Evolutionary conservation across 2,113 vertebrate species (phyloP).

Genomic region (Eretmochelys imbricata): DNA sequence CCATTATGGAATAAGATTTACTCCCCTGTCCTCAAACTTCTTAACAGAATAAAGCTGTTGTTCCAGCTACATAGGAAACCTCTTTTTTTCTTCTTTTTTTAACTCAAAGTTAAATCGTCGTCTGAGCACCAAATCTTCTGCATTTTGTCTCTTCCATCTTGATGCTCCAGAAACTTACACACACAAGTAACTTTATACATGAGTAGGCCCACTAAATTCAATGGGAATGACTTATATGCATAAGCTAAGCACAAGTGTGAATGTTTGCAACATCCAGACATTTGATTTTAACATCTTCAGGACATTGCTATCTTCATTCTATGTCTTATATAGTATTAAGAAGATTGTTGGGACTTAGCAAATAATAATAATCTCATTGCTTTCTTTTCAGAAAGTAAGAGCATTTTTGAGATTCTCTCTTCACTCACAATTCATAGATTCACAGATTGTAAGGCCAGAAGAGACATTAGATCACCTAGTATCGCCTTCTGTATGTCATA

Average conservation of each 20-base stretch:
- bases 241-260: neutral
- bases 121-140: neutral
- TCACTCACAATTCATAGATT: neutral
- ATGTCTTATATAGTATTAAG: neutral
- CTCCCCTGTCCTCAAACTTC: neutral
- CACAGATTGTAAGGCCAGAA: neutral
- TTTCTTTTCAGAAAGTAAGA: neutral
- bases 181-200: neutral
- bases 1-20: neutral
- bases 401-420: neutral
- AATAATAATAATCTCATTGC: neutral
- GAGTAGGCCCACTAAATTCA: neutral
- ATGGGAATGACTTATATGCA: neutral
- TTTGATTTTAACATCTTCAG: neutral
- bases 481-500: neutral
- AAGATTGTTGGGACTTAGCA: neutral
- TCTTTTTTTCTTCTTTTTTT: neutral
- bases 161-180: neutral
- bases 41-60: constrained; percentile 10
- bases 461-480: neutral
- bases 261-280: neutral
- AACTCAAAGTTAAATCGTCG: neutral
- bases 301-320: neutral
- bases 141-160: neutral
- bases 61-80: neutral